Percentiles rank a stretch among this genome's conserved stretches.
Evolutionary conservation across 2,888 invertebrate species (phyloP).

Genomic region (Lomographa bimaculata): DNA sequence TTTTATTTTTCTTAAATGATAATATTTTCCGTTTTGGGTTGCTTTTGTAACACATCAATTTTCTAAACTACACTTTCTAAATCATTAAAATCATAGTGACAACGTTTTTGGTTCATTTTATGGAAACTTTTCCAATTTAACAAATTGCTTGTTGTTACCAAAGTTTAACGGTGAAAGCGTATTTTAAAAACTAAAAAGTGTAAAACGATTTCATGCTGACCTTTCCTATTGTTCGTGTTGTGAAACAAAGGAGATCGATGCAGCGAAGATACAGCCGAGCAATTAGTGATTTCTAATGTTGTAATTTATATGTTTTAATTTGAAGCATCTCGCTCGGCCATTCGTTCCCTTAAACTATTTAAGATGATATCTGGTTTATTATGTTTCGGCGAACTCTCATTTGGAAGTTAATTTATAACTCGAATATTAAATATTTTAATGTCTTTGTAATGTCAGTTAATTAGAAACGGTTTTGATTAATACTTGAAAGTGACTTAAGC

Average conservation of each 20-base stretch:
- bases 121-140: constrained; percentile 27
- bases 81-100: constrained; percentile 28
- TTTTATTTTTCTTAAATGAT: too few relatives aligned
- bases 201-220: constrained; percentile 69
- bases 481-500: too few relatives aligned
- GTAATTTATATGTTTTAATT: constrained; percentile 63
- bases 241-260: constrained; percentile 70
- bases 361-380: constrained; percentile 49
- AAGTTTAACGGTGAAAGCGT: constrained; percentile 62
- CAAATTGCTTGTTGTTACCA: constrained; percentile 27
- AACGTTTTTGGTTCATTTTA: constrained; percentile 14
- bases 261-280: constrained; percentile 59
- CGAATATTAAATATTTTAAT: constrained; percentile 13
- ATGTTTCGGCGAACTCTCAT: constrained; percentile 42
- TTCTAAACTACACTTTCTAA: constrained; percentile 28
- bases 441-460: constrained; percentile 7
- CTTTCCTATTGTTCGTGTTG: constrained; percentile 70
- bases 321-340: constrained; percentile 48
- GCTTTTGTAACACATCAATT: too few relatives aligned
- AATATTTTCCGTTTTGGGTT: too few relatives aligned
- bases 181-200: constrained; percentile 60
- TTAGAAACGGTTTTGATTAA: too few relatives aligned
- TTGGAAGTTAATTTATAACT: constrained; percentile 30
- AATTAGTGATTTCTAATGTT: constrained; percentile 69
- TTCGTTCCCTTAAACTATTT: constrained; percentile 46